phyloP scores from a whole-genome alignment of 2,113 vertebrate genomes.

The Petromus typicus region DNA sequence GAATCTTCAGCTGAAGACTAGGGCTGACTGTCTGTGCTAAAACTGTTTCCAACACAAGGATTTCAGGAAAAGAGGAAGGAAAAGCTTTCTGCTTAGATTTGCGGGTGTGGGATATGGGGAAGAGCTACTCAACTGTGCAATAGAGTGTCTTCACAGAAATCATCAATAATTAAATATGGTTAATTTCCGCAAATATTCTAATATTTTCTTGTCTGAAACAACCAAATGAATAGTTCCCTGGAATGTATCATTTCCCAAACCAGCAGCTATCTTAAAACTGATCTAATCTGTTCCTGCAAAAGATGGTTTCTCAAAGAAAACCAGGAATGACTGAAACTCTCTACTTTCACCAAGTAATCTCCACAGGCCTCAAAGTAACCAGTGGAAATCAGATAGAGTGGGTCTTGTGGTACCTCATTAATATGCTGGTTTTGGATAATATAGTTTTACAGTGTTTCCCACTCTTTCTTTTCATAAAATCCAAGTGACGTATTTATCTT shows the following conservation, averaged over 20 bases:
- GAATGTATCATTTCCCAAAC: slow-evolving; percentile 14
- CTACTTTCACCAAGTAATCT: slow-evolving; percentile 6
- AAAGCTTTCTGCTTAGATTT: slow-evolving; percentile 15
- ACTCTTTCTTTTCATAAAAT: slow-evolving; percentile 52
- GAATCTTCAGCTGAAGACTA: neutral
- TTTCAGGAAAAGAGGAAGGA: slow-evolving; percentile 54
- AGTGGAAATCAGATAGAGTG: neutral
- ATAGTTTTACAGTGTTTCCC: neutral
- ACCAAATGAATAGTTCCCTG: neutral
- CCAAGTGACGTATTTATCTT: slow-evolving; percentile 12
- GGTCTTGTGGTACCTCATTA: neutral
- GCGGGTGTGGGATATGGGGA: neutral
- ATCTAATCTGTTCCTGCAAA: neutral
- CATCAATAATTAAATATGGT: slow-evolving; percentile 19
- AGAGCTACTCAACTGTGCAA: neutral
- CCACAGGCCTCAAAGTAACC: neutral
- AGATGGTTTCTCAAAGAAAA: slow-evolving; percentile 2
- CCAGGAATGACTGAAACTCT: neutral
- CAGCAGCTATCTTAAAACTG: neutral
- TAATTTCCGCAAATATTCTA: neutral
- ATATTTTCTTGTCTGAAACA: slow-evolving; percentile 23
- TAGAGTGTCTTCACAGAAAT: neutral
- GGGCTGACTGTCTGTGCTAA: neutral
- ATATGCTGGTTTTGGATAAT: neutral
- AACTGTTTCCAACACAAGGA: neutral